Conservation (phyloP, 2,113 vertebrate genomes). For the Rattus rattus region DNA sequence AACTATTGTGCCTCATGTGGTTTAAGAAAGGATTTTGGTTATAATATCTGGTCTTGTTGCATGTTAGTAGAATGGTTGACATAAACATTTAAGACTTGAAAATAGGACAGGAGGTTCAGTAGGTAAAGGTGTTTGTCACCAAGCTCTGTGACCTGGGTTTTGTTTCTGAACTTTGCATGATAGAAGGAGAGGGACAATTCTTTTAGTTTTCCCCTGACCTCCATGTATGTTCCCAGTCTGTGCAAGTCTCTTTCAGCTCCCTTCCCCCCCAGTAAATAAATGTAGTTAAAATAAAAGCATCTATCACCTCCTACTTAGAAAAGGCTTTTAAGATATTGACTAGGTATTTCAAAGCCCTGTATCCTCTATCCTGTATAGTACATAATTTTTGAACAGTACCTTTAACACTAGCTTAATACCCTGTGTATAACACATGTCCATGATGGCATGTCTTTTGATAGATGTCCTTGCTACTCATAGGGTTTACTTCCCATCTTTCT, state of each 20-base stretch:
- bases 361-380: not conserved
- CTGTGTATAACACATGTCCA: not conserved
- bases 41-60: not conserved
- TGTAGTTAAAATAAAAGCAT: not conserved
- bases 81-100: conserved; percentile 32
- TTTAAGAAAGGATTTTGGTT: not conserved
- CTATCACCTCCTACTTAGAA: not conserved
- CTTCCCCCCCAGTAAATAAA: not conserved
- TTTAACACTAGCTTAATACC: not conserved
- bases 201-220: not conserved
- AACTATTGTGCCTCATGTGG: not conserved
- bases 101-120: not conserved
- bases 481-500: conserved; percentile 8
- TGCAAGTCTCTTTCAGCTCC: not conserved
- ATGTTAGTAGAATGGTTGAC: conserved; percentile 41
- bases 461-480: not conserved
- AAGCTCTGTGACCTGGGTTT: not conserved
- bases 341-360: conserved; percentile 5
- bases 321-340: conserved; percentile 1
- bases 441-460: not conserved
- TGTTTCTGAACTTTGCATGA: not conserved
- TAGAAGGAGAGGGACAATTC: not conserved
- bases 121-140: not conserved
- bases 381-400: not conserved
- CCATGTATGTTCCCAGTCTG: not conserved